A percentile compares a stretch with the other conserved stretches of the same genome.
phyloP scores from a whole-genome alignment of 2,888 invertebrate species.

The Alsophila aescularia region DNA sequence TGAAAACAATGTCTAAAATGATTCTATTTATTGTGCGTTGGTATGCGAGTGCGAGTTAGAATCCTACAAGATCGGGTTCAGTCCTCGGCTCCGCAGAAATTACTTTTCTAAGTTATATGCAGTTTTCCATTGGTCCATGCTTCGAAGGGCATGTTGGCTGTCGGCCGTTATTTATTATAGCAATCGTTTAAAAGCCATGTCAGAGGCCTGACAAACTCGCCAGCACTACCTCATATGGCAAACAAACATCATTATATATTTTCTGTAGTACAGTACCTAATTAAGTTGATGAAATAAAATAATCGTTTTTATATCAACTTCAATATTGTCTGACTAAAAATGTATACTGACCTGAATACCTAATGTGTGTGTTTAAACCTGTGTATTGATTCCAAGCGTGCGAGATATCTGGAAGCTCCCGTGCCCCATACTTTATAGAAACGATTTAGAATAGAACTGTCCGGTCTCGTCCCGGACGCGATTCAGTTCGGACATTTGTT shows the following conservation, averaged over 20 bases:
- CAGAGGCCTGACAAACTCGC: no score
- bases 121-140: no score
- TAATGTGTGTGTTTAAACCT: constrained; percentile 51
- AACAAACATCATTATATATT: no score
- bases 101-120: no score
- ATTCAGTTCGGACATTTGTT: constrained; percentile 63
- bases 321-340: constrained; percentile 25
- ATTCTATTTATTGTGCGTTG: no score
- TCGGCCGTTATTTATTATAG: no score
- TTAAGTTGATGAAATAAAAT: neutral
- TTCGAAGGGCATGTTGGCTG: no score
- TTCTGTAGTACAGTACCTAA: neutral
- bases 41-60: no score
- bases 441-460: constrained; percentile 44
- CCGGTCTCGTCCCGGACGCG: constrained; percentile 66
- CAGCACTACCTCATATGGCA: no score
- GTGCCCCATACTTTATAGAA: constrained; percentile 49
- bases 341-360: constrained; percentile 30
- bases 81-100: no score
- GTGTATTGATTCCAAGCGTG: constrained; percentile 65
- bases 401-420: constrained; percentile 63
- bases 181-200: no score
- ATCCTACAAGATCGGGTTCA: no score
- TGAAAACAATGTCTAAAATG: constrained; percentile 40
- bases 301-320: constrained; percentile 57